These are phyloP conservation scores for Onychostruthus taczanowskii DNA, from an alignment of 2,113 vertebrate genomes.

Conservation along the genomic window DNA sequence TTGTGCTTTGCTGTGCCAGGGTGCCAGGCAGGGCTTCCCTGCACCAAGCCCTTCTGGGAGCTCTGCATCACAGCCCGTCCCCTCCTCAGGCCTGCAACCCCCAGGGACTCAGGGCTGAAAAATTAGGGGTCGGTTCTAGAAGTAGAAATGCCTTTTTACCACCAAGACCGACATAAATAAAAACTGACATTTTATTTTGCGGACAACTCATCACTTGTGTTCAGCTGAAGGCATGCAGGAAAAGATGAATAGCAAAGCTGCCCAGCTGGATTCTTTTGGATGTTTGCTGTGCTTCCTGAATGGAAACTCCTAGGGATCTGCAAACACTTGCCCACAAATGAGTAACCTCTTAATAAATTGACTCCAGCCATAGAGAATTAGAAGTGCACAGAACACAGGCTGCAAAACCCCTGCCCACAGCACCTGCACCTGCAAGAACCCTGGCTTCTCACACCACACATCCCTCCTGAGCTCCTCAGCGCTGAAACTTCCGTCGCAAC, in stretches of 20 bases:
- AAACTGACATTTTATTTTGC: not conserved
- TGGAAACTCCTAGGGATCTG: not conserved
- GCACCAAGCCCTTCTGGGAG: not conserved
- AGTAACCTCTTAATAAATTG: not conserved
- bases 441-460: not conserved
- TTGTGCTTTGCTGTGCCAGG: not conserved
- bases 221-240: not conserved
- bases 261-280: not conserved
- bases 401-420: not conserved
- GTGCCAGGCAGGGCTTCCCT: not conserved
- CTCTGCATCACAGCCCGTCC: not conserved
- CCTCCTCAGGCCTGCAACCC: not conserved
- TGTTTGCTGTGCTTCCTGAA: not conserved
- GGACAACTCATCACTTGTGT: not conserved
- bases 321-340: not conserved
- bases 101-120: not conserved
- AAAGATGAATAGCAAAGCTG: not conserved
- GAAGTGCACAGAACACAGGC: not conserved
- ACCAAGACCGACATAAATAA: not conserved
- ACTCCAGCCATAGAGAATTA: not conserved
- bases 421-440: not conserved
- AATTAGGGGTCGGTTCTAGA: not conserved
- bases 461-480: not conserved
- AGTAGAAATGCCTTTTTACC: not conserved
- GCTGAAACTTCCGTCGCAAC: not conserved